Evolutionary conservation across 2,888 invertebrate species (phyloP).

Genomic region (Eudemis profundana): DNA sequence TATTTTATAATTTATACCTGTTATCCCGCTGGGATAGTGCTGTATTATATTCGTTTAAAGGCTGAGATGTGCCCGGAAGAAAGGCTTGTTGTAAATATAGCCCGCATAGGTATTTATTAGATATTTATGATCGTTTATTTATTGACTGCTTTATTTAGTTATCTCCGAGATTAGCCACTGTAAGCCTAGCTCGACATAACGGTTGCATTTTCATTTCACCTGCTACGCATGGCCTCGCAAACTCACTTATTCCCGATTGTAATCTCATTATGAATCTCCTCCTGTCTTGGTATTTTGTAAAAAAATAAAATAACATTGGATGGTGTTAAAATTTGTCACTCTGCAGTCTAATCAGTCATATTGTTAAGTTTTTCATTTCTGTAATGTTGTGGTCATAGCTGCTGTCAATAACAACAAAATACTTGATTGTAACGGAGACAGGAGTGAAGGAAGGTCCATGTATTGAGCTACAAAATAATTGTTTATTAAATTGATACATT

Average conservation of each 20-base stretch:
- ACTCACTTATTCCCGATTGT: constrained; percentile 71
- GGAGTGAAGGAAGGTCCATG: constrained; percentile 5
- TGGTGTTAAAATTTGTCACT: constrained; percentile 71
- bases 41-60: constrained; percentile 84
- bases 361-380: constrained; percentile 35
- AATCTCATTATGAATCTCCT: constrained; percentile 83
- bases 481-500: constrained; percentile 2
- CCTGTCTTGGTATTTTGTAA: constrained; percentile 70
- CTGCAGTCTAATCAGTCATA: constrained; percentile 46
- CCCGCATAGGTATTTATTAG: constrained; percentile 85
- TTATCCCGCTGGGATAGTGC: constrained; percentile 82
- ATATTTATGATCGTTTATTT: constrained; percentile 86
- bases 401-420: constrained; percentile 31
- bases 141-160: constrained; percentile 85
- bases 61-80: constrained; percentile 77
- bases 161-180: constrained; percentile 69
- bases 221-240: constrained; percentile 81
- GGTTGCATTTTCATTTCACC: constrained; percentile 80
- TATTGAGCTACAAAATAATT: constrained; percentile 5
- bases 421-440: background rate
- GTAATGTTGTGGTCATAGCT: constrained; percentile 24
- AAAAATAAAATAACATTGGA: constrained; percentile 80
- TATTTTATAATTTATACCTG: constrained; percentile 83
- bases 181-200: constrained; percentile 74
- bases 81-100: constrained; percentile 85